A percentile compares a stretch with the other conserved stretches of the same genome.
These are phyloP conservation scores for Lithobates sylvaticus DNA, from an alignment of 2,797 vertebrate genomes.

Conservation along the genomic window DNA sequence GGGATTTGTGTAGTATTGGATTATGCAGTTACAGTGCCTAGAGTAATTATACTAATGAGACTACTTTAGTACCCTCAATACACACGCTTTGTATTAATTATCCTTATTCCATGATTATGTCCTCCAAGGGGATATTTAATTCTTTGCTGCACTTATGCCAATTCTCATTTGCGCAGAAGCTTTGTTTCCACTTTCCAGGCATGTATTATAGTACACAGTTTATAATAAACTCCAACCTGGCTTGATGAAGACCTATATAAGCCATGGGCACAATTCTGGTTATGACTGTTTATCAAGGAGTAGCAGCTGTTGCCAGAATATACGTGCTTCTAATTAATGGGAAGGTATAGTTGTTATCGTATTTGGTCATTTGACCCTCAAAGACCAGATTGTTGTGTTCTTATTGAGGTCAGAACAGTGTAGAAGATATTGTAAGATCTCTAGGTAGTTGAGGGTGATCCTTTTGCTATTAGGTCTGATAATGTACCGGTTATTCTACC, in stretches of 20 bases:
- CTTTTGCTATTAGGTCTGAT: slow-evolving; percentile 25
- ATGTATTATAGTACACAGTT: neutral
- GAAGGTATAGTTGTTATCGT: slow-evolving; percentile 18
- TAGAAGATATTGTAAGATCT: slow-evolving; percentile 29
- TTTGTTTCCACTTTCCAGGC: neutral
- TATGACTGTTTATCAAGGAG: slow-evolving; percentile 4
- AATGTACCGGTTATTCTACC: slow-evolving; percentile 13
- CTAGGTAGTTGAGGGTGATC: slow-evolving; percentile 20
- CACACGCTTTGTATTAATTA: neutral
- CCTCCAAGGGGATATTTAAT: neutral
- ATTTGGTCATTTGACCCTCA: slow-evolving; percentile 24
- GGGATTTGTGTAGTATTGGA: neutral
- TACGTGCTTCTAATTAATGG: slow-evolving; percentile 20
- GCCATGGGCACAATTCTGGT: neutral
- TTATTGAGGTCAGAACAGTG: slow-evolving; percentile 42
- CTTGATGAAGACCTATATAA: slow-evolving; percentile 19
- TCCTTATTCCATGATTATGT: neutral
- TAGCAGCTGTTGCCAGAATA: slow-evolving; percentile 23
- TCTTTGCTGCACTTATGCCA: neutral
- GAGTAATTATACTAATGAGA: neutral
- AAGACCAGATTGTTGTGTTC: slow-evolving; percentile 7
- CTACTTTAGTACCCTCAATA: neutral
- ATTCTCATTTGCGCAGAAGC: neutral
- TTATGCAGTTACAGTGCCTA: neutral
- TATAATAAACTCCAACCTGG: neutral